Percentiles rank a stretch among this genome's conserved stretches.
These are phyloP conservation scores for Calameuta idolon DNA, from an alignment of 2,888 invertebrate genomes.

Conservation along the genomic window DNA sequence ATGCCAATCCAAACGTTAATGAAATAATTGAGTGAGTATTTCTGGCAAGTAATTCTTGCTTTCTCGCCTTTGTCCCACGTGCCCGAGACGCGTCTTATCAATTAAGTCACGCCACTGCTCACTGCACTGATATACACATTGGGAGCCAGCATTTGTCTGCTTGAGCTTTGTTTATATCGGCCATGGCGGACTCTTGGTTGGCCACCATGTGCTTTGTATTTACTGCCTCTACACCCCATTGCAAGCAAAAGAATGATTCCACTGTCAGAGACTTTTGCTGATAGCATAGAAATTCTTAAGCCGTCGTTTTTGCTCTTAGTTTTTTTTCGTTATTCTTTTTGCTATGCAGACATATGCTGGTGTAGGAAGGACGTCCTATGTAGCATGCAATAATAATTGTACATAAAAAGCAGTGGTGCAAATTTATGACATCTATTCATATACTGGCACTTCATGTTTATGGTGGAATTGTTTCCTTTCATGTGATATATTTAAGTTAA, in stretches of 20 bases:
- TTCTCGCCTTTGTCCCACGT: not conserved
- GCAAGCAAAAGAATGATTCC: not conserved
- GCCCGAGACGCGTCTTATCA: not conserved
- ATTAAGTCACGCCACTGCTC: not conserved
- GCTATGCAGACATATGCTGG: not conserved
- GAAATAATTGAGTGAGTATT: constrained; percentile 82
- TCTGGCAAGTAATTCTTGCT: not conserved
- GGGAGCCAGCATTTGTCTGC: not conserved
- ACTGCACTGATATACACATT: not conserved
- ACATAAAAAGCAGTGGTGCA: not conserved
- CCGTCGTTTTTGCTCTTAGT: not conserved
- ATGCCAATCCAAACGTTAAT: constrained; percentile 83
- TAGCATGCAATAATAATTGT: not conserved
- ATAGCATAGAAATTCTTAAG: not conserved
- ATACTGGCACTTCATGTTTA: not conserved
- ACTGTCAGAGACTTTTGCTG: not conserved
- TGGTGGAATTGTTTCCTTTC: not conserved
- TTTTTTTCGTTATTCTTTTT: not conserved
- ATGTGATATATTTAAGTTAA: not conserved
- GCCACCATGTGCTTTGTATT: not conserved
- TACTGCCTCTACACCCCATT: not conserved
- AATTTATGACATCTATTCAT: not conserved
- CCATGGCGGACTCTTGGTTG: not conserved
- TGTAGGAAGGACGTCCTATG: not conserved
- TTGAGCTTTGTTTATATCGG: not conserved